Percentiles rank a stretch among this genome's conserved stretches.
These are phyloP conservation scores for Drosophila fungiperda DNA, from an alignment of 2,888 invertebrate species.

Conservation along the genomic window DNA sequence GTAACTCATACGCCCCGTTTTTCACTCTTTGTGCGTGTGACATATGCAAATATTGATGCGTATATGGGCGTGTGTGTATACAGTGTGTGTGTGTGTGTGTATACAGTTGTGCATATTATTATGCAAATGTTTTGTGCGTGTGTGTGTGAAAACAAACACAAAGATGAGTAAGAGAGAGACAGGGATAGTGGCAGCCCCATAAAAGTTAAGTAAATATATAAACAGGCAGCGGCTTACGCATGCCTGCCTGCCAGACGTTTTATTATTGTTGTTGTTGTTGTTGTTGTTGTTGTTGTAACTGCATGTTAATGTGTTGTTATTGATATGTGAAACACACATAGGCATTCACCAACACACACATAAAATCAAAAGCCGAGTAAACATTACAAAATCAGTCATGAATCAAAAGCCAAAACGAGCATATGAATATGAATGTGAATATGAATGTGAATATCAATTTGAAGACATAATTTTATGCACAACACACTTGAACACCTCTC, in stretches of 20 bases:
- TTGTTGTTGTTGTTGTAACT: conserved; percentile 44
- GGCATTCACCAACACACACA: conserved; percentile 5
- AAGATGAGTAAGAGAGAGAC: conserved; percentile 10
- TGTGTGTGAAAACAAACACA: conserved; percentile 48
- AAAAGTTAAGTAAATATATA: conserved; percentile 80
- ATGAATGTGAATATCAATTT: conserved; percentile 48
- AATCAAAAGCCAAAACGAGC: conserved; percentile 25
- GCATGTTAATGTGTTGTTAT: conserved; percentile 70
- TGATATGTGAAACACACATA: conserved; percentile 52
- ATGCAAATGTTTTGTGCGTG: conserved; percentile 53
- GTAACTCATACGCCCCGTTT: conserved; percentile 30
- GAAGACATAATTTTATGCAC: conserved; percentile 27
- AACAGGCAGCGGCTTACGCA: conserved; percentile 69
- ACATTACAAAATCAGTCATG: conserved; percentile 2
- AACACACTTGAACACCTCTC: background rate
- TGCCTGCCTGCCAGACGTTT: conserved; percentile 63
- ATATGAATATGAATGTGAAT: conserved; percentile 45
- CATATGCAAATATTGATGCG: conserved; percentile 75
- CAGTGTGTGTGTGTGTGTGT: conserved; percentile 19
- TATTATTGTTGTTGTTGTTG: conserved; percentile 47
- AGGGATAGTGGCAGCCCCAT: conserved; percentile 20
- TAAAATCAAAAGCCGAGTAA: conserved; percentile 38
- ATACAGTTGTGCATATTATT: conserved; percentile 61
- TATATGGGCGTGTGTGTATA: conserved; percentile 3
- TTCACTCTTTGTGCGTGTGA: conserved; percentile 64